Evolutionary conservation across 2,888 invertebrate genomes (phyloP), one percentile per base, ranked within the genome.

Genomic region (Hydrotaea cyrtoneurina): DNA sequence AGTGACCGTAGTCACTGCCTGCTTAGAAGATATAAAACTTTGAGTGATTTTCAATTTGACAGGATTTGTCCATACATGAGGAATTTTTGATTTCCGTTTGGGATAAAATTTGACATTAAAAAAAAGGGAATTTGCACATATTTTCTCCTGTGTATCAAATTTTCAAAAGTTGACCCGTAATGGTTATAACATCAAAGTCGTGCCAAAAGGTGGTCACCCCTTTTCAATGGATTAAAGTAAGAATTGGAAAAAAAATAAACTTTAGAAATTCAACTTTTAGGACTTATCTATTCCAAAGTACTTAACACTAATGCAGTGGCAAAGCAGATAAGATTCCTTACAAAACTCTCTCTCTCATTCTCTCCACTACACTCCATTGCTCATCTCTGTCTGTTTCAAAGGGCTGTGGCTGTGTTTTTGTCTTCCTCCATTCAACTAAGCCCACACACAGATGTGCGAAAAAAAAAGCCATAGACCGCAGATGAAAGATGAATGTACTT

Each of bases 401-500:
- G 62, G 15, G 19, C 62, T 36, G 62, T 15, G 36, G 31, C n/a
- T 31, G 4, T n/a, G n/a, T n/a, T n/a, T 62, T 2, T n/a, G 4
- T 15, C 50, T 43, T 13, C 50, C 2, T 50, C 2, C 39, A 39
- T 50, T 15, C 50, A 15, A 2, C 10, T n/a, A 50, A 39, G 39
- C 50, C n/a, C 15, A 31, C 31, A 31, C 31, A 62, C 15, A n/a
- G 62, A n/a, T 62, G 62, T n/a, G 62, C n/a, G 17, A 3, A 8
- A 36, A 59, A 59, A 57, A 26, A 59, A 62, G 62, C n/a, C 62
- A 62, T 31, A 62, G 31, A 62, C 62, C 62, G 62, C 62, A 62
- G 62, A 62, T 62, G 62, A 31, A 62, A 62, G 62, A 62, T 62
- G 36, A 62, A 62, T 62, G 62, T 36, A 62, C 62, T 62, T 62